Evolutionary conservation across 2,888 invertebrate genomes (phyloP), one percentile per base, ranked within the genome.

Genomic region (Ommatoiulus sabulosus): DNA sequence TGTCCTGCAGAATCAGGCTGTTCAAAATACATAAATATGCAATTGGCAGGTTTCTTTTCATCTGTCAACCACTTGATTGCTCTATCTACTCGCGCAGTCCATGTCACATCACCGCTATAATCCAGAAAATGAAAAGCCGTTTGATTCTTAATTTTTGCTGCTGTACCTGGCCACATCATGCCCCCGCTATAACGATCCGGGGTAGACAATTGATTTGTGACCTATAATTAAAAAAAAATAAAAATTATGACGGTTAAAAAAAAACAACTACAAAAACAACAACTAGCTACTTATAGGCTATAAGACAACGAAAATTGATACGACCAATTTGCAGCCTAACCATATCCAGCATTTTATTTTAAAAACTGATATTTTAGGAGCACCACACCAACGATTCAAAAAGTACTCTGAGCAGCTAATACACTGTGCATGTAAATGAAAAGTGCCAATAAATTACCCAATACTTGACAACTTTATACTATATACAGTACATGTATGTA

Each of bases 91-190:
- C 90, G 90, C 0, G 90, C 89, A 57, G 90, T 90, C 90, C 91
- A 93, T 5, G 91, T 87, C 43, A 91, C 88, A 4, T 91, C 89
- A 91, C 90, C 80, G 84, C 90, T 90, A 88, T 91, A 92, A 7
- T 88, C 48, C 17, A 44, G 24, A 20, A n/a, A 7, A 85, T 90
- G 89, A 87, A 92, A 92, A 17, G 92, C 93, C 17, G 93, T 93
- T 88, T 93, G 93, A 91, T 90, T 91, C 87, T 92, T 91, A 48
- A 95, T 95, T 12, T 92, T 90, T 90, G 93, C 94, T 57, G 93
- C 91, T 87, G 93, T 93, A 0, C 96, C 96, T 4, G 95, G 95
- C 96, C 96, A 96, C 95, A 95, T 95, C 93, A 95, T 94, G 4
- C 94, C 93, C 0, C 95, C 96, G 89, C 95, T 95, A 15, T 72